phyloP scores from a whole-genome alignment of 2,888 invertebrate species.

The Acrobasis suavella region DNA sequence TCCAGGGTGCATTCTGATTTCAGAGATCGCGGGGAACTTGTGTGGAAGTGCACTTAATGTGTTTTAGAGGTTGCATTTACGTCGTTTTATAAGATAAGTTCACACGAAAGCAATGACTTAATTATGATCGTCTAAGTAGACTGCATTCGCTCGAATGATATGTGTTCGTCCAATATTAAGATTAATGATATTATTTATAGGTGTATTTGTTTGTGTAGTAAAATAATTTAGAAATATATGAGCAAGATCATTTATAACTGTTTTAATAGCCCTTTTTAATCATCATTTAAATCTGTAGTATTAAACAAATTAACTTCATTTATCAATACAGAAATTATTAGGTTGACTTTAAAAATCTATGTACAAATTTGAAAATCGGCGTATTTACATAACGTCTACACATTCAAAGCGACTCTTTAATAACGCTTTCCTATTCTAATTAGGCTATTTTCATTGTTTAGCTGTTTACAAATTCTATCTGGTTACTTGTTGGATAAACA shows the following conservation, averaged over 20 bases:
- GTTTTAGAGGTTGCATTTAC: conserved; percentile 53
- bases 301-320: conserved; percentile 1
- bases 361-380: conserved; percentile 46
- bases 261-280: conserved; percentile 15
- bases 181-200: conserved; percentile 70
- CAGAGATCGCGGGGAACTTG: conserved; percentile 31
- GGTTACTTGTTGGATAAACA: conserved; percentile 69
- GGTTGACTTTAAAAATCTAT: conserved; percentile 25
- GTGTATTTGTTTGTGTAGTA: conserved; percentile 69
- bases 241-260: conserved; percentile 41
- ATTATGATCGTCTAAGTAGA: conserved; percentile 70
- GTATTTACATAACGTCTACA: conserved; percentile 45
- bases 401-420: conserved; percentile 47
- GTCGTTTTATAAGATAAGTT: conserved; percentile 55
- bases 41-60: conserved; percentile 72
- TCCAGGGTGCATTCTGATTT: background rate
- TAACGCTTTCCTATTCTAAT: conserved; percentile 48
- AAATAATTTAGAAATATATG: conserved; percentile 51
- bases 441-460: conserved; percentile 63
- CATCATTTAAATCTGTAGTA: background rate
- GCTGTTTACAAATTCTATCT: conserved; percentile 76
- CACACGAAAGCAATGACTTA: conserved; percentile 73
- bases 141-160: conserved; percentile 80
- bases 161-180: conserved; percentile 80
- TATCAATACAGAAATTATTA: conserved; percentile 13